Percentiles rank a stretch among this genome's conserved stretches.
Evolutionary conservation across 2,888 invertebrate species (phyloP).

Genomic region (Limnephilus marmoratus): DNA sequence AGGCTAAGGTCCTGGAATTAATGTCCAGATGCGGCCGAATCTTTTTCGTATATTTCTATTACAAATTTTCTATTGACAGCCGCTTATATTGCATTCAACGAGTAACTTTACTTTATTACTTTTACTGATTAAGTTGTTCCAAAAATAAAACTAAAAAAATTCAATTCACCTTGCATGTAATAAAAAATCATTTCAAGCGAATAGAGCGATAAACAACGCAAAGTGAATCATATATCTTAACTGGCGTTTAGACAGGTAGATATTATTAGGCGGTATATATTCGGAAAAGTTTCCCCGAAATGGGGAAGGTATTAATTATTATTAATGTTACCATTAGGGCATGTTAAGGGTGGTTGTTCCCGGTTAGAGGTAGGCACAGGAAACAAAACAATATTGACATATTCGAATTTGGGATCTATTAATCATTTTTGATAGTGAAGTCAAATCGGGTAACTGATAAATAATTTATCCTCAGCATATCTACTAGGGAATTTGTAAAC

Average conservation of each 20-base stretch:
- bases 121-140: too few relatives aligned
- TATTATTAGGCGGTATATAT: conserved; percentile 10
- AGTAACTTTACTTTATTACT: too few relatives aligned
- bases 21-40: too few relatives aligned
- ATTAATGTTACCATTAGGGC: conserved; percentile 35
- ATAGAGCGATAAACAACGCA: neutral
- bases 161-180: neutral
- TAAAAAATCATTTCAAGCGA: neutral
- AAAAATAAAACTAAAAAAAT: neutral
- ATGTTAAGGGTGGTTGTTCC: neutral
- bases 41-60: too few relatives aligned
- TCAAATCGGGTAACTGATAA: neutral
- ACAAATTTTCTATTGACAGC: too few relatives aligned
- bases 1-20: too few relatives aligned
- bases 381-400: neutral
- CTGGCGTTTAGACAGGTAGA: neutral
- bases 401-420: neutral
- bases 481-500: neutral
- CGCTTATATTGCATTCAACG: too few relatives aligned
- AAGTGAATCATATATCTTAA: neutral
- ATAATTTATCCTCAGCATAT: neutral
- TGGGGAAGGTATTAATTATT: conserved; percentile 27
- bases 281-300: conserved; percentile 8
- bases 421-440: neutral
- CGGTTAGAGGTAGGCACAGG: neutral